Percentiles rank a stretch among this genome's conserved stretches.
phyloP scores from a whole-genome alignment of 1,140 invertebrate species.

The Drosophila chauvacae region DNA sequence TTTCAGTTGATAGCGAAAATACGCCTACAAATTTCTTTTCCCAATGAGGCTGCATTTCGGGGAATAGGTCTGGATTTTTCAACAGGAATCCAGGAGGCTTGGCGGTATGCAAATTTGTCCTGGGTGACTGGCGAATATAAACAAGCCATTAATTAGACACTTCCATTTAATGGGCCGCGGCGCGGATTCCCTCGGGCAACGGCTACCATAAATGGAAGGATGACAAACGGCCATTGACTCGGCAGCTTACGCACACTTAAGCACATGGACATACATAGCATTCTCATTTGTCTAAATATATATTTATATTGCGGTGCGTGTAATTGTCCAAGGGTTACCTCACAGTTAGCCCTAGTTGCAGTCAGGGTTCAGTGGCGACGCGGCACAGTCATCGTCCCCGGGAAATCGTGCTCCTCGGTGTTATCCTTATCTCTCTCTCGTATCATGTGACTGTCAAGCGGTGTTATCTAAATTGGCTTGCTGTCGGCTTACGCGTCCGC shows the following conservation, averaged over 20 bases:
- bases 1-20: neutral
- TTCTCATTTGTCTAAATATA: neutral
- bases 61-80: conserved; percentile 8
- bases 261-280: neutral
- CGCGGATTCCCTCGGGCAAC: conserved; percentile 22
- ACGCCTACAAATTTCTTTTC: neutral
- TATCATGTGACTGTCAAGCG: conserved; percentile 40
- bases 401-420: neutral
- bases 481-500: conserved; percentile 31
- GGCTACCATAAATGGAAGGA: conserved; percentile 8
- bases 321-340: conserved; percentile 23
- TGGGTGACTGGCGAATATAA: conserved; percentile 65
- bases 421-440: conserved; percentile 26
- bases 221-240: conserved; percentile 61
- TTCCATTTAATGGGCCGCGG: conserved; percentile 55
- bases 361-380: conserved; percentile 19
- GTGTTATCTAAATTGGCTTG: conserved; percentile 64
- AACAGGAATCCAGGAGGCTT: conserved; percentile 9
- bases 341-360: conserved; percentile 29
- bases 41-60: neutral
- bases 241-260: neutral
- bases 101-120: conserved; percentile 53
- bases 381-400: conserved; percentile 6
- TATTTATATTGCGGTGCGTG: neutral
- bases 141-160: conserved; percentile 61